Percentiles rank a stretch among this genome's conserved stretches.
Evolutionary conservation across 1,140 invertebrate species (phyloP).

Genomic region (Lucilia sericata): DNA sequence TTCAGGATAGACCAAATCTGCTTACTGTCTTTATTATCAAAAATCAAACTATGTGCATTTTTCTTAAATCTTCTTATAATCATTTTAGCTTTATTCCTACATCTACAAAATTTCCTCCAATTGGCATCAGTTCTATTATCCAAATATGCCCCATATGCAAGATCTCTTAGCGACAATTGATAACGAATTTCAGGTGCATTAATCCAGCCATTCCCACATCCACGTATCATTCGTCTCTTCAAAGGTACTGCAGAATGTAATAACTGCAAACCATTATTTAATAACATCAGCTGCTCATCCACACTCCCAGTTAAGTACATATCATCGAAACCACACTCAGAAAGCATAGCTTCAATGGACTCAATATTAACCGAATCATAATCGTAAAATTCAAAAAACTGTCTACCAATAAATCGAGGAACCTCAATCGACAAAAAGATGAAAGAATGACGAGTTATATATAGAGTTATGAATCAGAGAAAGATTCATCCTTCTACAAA

Average conservation of each 20-base stretch:
- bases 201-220: not conserved
- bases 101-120: not conserved
- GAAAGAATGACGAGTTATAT: not conserved
- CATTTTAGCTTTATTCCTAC: not conserved
- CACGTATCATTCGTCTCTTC: not conserved
- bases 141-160: not conserved
- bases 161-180: not conserved
- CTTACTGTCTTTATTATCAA: not conserved
- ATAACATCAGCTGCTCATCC: not conserved
- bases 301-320: not conserved
- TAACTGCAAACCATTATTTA: not conserved
- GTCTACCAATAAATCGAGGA: not conserved
- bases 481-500: not conserved
- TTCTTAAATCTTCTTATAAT: not conserved
- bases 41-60: not conserved
- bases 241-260: not conserved
- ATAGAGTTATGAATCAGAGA: not conserved
- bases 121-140: not conserved
- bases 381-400: not conserved
- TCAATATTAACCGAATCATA: not conserved
- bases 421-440: not conserved
- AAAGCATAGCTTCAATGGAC: not conserved
- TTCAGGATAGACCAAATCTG: not conserved
- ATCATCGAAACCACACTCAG: not conserved
- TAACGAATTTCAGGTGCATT: not conserved